Conservation (phyloP, 1,140 invertebrate species). For the Hesperophylax magnus region DNA sequence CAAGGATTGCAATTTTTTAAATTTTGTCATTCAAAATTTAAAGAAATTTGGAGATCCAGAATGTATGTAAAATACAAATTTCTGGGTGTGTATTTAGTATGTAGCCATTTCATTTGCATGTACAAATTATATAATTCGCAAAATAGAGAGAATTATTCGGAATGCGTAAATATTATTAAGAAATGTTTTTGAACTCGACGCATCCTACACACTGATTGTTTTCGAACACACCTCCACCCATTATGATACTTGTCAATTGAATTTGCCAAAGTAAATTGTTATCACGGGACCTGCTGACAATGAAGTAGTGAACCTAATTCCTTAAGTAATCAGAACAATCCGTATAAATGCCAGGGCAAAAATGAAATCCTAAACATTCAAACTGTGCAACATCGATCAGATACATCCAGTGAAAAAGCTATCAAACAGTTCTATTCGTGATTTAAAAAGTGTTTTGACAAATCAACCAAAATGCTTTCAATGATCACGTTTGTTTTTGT, state of each 20-base stretch:
- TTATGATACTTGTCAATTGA: conserved; percentile 48
- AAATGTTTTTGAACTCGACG: conserved; percentile 26
- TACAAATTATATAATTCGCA: conserved; percentile 5
- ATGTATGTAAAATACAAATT: no score
- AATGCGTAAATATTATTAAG: conserved; percentile 16
- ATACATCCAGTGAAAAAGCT: background rate
- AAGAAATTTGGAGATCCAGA: no score
- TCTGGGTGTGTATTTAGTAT: background rate
- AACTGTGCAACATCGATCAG: conserved; percentile 4
- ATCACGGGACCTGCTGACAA: conserved; percentile 50
- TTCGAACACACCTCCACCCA: conserved; percentile 28
- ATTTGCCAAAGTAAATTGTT: conserved; percentile 51
- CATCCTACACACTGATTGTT: background rate
- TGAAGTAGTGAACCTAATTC: conserved; percentile 43
- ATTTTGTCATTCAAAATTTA: no score
- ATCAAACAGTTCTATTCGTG: background rate
- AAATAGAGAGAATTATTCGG: background rate
- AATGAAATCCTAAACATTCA: background rate
- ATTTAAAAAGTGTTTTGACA: conserved; percentile 16
- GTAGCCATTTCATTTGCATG: background rate
- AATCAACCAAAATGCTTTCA: conserved; percentile 19
- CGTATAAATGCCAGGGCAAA: conserved; percentile 45
- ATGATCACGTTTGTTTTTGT: conserved; percentile 22
- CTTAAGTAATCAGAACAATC: conserved; percentile 44
- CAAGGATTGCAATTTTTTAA: no score